These are phyloP conservation scores for Drosophila tsacasi DNA, from an alignment of 1,140 invertebrate species.

Conservation along the genomic window DNA sequence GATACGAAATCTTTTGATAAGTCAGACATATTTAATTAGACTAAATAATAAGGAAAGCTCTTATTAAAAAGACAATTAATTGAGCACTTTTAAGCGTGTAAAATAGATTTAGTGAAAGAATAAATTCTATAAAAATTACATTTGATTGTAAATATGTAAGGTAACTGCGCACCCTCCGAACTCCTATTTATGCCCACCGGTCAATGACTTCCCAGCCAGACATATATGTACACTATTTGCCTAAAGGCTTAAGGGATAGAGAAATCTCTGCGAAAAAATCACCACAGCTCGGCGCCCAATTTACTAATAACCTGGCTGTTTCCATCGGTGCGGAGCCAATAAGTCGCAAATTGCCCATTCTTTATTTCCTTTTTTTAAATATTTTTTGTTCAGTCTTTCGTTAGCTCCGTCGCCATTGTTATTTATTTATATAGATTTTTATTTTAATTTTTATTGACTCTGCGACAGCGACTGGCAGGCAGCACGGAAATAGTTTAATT, in stretches of 20 bases:
- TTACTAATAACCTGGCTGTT: slow-evolving; percentile 65
- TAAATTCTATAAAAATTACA: not conserved
- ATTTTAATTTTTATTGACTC: slow-evolving; percentile 63
- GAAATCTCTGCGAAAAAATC: slow-evolving; percentile 15
- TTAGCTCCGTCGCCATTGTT: slow-evolving; percentile 40
- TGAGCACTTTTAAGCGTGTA: not conserved
- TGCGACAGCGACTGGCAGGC: slow-evolving; percentile 48
- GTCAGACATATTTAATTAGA: not conserved
- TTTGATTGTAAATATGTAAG: not conserved
- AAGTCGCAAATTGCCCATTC: slow-evolving; percentile 51
- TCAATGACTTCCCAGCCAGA: slow-evolving; percentile 41
- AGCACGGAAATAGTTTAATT: slow-evolving; percentile 81
- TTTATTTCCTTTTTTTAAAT: slow-evolving; percentile 8
- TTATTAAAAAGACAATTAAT: too few relatives aligned
- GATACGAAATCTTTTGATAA: not conserved
- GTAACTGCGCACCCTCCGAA: not conserved
- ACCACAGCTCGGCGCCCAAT: slow-evolving; percentile 69
- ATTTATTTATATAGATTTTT: slow-evolving; percentile 73
- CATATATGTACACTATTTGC: slow-evolving; percentile 8
- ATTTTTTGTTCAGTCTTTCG: slow-evolving; percentile 20
- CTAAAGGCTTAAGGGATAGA: slow-evolving; percentile 1
- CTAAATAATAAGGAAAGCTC: not conserved
- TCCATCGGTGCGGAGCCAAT: slow-evolving; percentile 20
- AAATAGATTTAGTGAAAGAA: not conserved
- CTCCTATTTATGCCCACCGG: not conserved